phyloP scores from a whole-genome alignment of 1,140 invertebrate genomes.

The Neodiprion fabricii region DNA sequence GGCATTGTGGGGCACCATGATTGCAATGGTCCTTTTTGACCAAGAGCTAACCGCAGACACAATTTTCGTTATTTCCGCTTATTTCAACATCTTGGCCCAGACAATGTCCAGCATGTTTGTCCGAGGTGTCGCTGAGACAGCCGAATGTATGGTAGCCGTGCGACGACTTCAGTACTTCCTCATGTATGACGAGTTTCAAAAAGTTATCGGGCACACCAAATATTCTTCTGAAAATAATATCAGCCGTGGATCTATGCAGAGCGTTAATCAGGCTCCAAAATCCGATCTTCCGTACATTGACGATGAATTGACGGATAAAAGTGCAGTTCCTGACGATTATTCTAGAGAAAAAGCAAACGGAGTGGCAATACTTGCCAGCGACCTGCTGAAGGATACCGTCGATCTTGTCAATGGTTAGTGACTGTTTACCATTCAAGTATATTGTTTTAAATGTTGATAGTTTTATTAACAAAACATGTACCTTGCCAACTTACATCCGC shows the following conservation, averaged over 20 bases:
- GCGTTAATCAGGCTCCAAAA: constrained; percentile 21
- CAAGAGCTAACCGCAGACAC: constrained; percentile 66
- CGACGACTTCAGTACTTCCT: constrained; percentile 65
- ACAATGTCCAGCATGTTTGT: constrained; percentile 76
- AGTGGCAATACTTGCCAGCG: constrained; percentile 34
- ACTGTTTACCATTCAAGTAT: too few species aligned
- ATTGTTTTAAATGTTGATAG: too few species aligned
- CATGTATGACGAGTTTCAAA: constrained; percentile 60
- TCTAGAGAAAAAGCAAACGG: constrained; percentile 31
- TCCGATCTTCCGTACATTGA: constrained; percentile 48
- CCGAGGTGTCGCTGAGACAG: constrained; percentile 69
- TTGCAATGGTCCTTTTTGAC: constrained; percentile 65
- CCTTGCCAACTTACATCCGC: too few species aligned
- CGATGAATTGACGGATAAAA: constrained; percentile 32
- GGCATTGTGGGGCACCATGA: constrained; percentile 70
- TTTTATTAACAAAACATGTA: too few species aligned
- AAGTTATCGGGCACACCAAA: neutral
- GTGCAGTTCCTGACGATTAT: constrained; percentile 21
- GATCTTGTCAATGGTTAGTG: constrained; percentile 32
- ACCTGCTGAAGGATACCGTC: constrained; percentile 34
- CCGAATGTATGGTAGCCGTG: constrained; percentile 68
- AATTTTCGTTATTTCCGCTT: constrained; percentile 70
- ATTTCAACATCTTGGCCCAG: constrained; percentile 70
- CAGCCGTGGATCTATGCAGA: constrained; percentile 7
- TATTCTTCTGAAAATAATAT: neutral